phyloP scores from a whole-genome alignment of 2,113 vertebrate species.

The Ageneiosus marmoratus region DNA sequence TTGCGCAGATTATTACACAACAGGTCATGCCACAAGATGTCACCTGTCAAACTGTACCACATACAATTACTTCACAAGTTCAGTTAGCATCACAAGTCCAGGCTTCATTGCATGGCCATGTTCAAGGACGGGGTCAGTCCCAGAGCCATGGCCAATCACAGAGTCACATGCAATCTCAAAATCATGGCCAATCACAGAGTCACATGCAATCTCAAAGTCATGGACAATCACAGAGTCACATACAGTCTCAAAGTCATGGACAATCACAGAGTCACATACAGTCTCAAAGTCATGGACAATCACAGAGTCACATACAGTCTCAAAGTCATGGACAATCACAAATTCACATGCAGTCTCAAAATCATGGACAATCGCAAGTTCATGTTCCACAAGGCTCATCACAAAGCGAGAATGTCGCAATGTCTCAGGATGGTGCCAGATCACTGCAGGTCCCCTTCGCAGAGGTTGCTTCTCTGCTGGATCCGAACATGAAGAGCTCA shows the following conservation, averaged over 20 bases:
- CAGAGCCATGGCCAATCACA: slow-evolving; percentile 29
- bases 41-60: slow-evolving; percentile 42
- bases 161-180: slow-evolving; percentile 32
- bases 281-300: slow-evolving; percentile 16
- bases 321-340: slow-evolving; percentile 33
- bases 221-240: slow-evolving; percentile 5
- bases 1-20: slow-evolving; percentile 50
- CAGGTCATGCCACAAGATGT: slow-evolving; percentile 52
- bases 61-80: slow-evolving; percentile 58
- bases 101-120: slow-evolving; percentile 30
- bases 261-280: slow-evolving; percentile 23
- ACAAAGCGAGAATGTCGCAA: slow-evolving; percentile 29
- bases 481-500: slow-evolving; percentile 81
- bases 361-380: slow-evolving; percentile 19
- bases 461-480: slow-evolving; percentile 76
- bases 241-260: slow-evolving; percentile 11
- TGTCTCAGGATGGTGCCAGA: slow-evolving; percentile 22
- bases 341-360: slow-evolving; percentile 30
- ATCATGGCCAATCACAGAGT: slow-evolving; percentile 7
- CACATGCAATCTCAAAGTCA: slow-evolving; percentile 35
- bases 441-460: slow-evolving; percentile 70
- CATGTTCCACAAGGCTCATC: slow-evolving; percentile 41
- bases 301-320: slow-evolving; percentile 3
- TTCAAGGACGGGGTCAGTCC: slow-evolving; percentile 22
- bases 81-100: slow-evolving; percentile 59